Percentiles rank a stretch among this genome's conserved stretches.
phyloP scores from a whole-genome alignment of 2,113 vertebrate species.

The Poecile atricapillus region DNA sequence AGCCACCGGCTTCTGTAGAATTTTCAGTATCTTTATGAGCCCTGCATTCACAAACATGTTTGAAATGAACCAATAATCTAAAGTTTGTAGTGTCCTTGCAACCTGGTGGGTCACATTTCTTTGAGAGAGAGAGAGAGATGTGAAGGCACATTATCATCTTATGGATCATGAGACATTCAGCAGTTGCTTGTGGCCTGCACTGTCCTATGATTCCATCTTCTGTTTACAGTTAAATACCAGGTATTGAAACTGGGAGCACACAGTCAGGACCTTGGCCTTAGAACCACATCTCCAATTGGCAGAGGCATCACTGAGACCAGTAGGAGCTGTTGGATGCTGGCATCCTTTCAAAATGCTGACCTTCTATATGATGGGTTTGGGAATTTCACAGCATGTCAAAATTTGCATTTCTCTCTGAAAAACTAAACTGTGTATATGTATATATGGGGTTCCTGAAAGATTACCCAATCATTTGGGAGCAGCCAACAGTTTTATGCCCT shows the following conservation, averaged over 20 bases:
- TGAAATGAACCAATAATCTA: background rate
- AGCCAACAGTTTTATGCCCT: background rate
- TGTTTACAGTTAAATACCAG: background rate
- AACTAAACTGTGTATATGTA: background rate
- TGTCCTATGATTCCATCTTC: background rate
- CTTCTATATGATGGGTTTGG: background rate
- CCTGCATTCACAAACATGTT: background rate
- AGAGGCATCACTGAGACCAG: background rate
- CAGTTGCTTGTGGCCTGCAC: background rate
- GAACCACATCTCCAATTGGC: background rate
- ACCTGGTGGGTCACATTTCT: fast-evolving
- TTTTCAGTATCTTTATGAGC: background rate
- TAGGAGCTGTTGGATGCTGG: background rate
- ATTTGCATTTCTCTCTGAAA: background rate
- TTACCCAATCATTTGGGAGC: background rate
- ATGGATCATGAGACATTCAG: fast-evolving
- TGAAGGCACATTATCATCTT: fast-evolving
- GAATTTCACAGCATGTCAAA: background rate
- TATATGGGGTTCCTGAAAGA: background rate
- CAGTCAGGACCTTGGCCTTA: background rate
- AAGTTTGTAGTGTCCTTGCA: background rate
- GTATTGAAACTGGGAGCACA: background rate
- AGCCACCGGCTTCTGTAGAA: fast-evolving
- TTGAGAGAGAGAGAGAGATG: background rate
- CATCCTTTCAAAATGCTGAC: background rate